Evolutionary conservation across 2,888 invertebrate species (phyloP).

Genomic region (Corbicula japonica): DNA sequence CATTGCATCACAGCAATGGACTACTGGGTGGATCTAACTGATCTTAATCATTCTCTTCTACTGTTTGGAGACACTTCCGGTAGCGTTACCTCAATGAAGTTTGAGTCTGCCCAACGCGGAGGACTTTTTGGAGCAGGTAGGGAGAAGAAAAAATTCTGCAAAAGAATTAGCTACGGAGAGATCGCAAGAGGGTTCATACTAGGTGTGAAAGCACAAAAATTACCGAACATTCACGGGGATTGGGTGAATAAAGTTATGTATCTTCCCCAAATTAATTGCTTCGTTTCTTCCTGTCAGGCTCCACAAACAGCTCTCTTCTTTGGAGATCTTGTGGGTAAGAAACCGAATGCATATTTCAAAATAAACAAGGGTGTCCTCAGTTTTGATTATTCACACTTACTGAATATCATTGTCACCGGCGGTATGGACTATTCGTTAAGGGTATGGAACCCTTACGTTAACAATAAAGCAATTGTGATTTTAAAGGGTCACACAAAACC

Average conservation of each 20-base stretch:
- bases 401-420: constrained; percentile 87
- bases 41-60: constrained; percentile 89
- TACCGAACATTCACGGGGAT: constrained; percentile 89
- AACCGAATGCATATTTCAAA: constrained; percentile 87
- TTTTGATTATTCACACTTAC: constrained; percentile 83
- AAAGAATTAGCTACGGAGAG: constrained; percentile 71
- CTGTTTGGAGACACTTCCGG: constrained; percentile 93
- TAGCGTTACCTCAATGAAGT: constrained; percentile 84
- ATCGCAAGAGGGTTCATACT: constrained; percentile 83
- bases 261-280: constrained; percentile 90
- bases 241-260: constrained; percentile 92
- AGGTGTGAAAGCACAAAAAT: constrained; percentile 88
- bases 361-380: constrained; percentile 88
- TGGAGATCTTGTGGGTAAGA: constrained; percentile 89
- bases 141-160: constrained; percentile 68
- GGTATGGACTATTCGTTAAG: constrained; percentile 92
- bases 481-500: constrained; percentile 88
- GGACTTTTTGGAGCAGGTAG: constrained; percentile 73
- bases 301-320: constrained; percentile 89
- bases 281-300: constrained; percentile 91
- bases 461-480: constrained; percentile 89
- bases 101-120: constrained; percentile 70
- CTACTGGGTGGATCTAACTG: constrained; percentile 88
- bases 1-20: constrained; percentile 88
- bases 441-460: constrained; percentile 94